These are phyloP conservation scores for Rhabditophanes sp. DNA, from an alignment of 2,888 invertebrate species.

Conservation along the genomic window DNA sequence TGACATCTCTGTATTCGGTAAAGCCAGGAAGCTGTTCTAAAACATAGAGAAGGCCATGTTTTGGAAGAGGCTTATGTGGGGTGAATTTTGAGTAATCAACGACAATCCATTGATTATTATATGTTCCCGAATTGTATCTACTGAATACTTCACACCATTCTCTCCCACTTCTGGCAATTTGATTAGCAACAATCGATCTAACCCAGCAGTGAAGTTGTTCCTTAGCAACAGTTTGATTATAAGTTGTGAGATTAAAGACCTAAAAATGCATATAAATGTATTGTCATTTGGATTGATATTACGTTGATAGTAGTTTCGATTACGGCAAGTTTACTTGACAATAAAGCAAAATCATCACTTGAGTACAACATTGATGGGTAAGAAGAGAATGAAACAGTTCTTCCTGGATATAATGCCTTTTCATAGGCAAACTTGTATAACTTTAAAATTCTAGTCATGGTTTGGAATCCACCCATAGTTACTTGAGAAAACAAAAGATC, in stretches of 20 bases:
- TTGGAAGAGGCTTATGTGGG: slow-evolving; percentile 45
- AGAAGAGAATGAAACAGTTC: slow-evolving; percentile 35
- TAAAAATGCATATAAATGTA: slow-evolving; percentile 46
- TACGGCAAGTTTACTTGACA: slow-evolving; percentile 48
- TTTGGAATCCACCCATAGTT: slow-evolving; percentile 41
- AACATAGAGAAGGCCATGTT: slow-evolving; percentile 54
- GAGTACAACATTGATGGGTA: slow-evolving; percentile 44
- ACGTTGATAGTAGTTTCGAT: slow-evolving; percentile 65
- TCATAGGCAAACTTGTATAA: slow-evolving; percentile 56
- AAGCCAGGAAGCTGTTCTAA: slow-evolving; percentile 57
- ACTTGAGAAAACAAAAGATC: slow-evolving; percentile 41
- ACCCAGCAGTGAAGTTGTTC: slow-evolving; percentile 54
- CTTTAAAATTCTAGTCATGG: slow-evolving; percentile 35
- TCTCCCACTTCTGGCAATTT: slow-evolving; percentile 58
- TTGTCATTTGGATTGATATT: slow-evolving; percentile 53
- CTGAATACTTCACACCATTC: slow-evolving; percentile 59
- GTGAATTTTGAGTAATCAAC: slow-evolving; percentile 58
- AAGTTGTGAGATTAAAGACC: no score
- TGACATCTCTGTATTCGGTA: slow-evolving; percentile 32
- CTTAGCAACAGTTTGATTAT: no score
- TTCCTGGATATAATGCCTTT: slow-evolving; percentile 44
- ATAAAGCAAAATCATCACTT: slow-evolving; percentile 44
- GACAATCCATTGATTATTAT: slow-evolving; percentile 72
- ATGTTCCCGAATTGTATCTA: slow-evolving; percentile 60
- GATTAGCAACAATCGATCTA: slow-evolving; percentile 66